Evolutionary conservation across 2,113 vertebrate genomes (phyloP).

Genomic region (Suncus etruscus): DNA sequence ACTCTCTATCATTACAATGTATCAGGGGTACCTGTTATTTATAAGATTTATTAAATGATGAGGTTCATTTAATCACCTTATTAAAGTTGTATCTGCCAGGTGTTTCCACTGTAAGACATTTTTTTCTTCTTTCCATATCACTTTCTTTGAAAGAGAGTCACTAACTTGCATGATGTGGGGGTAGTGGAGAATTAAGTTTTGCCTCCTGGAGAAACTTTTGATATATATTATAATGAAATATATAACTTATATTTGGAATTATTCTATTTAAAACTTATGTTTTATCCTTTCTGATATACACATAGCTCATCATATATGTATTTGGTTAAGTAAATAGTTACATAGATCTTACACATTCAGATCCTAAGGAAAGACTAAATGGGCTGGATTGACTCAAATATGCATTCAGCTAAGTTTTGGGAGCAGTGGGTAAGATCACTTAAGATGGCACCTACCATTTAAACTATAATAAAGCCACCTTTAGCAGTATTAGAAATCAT

Average conservation of each 20-base stretch:
- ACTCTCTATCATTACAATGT: neutral
- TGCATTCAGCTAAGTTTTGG: neutral
- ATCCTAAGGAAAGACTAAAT: neutral
- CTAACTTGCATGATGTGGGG: neutral
- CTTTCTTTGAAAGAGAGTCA: conserved; percentile 38
- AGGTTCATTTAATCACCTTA: neutral
- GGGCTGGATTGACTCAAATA: neutral
- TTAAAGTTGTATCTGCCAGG: neutral
- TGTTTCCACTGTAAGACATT: neutral
- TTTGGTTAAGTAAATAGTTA: conserved; percentile 5
- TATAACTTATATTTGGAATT: conserved; percentile 8
- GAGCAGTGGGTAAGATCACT: neutral
- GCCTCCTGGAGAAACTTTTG: neutral
- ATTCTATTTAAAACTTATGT: neutral
- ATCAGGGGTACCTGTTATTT: neutral
- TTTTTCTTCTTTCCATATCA: neutral
- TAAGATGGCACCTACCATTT: conserved; percentile 18
- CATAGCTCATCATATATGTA: neutral
- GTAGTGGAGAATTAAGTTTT: neutral
- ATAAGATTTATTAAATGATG: neutral
- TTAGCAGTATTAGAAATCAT: too few species aligned
- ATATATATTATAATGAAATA: neutral
- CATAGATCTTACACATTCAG: neutral
- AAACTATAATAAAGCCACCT: too few species aligned
- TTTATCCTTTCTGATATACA: neutral